Percentiles rank a stretch among this genome's conserved stretches.
Conservation (phyloP, 2,797 vertebrate genomes). For the Siniperca undulata region DNA sequence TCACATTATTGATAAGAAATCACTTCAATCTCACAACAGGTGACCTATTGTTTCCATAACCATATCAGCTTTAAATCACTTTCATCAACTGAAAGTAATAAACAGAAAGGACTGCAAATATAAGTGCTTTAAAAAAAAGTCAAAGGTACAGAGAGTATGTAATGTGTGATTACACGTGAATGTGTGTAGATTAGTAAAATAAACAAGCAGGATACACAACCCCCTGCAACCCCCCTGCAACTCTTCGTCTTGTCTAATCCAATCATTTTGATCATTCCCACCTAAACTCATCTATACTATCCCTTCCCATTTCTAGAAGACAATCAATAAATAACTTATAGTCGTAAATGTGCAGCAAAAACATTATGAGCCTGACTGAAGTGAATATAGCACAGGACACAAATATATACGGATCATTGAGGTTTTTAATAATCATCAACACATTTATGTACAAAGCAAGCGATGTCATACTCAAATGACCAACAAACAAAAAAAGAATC, state of each 20-base stretch:
- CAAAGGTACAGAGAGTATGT: no score
- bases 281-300: background rate
- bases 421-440: constrained; percentile 88
- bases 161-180: background rate
- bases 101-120: background rate
- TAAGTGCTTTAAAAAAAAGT: no score
- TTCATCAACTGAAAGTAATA: background rate
- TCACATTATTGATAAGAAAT: background rate
- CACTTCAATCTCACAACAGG: background rate
- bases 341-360: background rate
- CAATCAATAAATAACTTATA: background rate
- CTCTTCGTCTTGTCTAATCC: background rate
- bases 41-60: background rate
- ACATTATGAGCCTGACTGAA: background rate
- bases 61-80: background rate
- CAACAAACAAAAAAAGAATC: constrained; percentile 64
- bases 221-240: no score
- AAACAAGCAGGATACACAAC: background rate
- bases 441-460: constrained; percentile 90
- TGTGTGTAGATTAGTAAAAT: background rate
- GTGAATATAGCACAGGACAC: constrained; percentile 28
- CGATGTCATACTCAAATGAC: constrained; percentile 76
- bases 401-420: constrained; percentile 68
- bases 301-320: background rate
- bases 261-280: background rate